Percentiles rank a stretch among this genome's conserved stretches.
Conservation (phyloP, 2,797 vertebrate genomes). For the Sylvilagus floridanus region DNA sequence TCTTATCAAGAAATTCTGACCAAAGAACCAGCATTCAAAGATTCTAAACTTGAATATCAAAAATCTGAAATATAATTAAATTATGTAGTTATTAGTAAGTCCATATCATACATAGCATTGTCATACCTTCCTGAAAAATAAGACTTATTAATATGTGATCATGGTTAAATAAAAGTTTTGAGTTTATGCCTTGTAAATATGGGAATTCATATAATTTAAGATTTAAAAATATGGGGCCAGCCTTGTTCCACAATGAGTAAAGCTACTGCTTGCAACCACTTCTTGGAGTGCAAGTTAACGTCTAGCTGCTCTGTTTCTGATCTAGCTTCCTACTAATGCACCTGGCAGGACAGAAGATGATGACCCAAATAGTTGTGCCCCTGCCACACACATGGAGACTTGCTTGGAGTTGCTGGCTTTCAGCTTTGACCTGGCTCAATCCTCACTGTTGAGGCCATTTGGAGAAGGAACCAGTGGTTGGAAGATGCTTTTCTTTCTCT, state of each 20-base stretch:
- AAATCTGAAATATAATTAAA: slow-evolving; percentile 45
- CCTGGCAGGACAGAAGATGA: too few species aligned
- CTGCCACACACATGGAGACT: too few species aligned
- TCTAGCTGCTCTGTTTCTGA: not conserved
- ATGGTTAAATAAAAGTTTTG: not conserved
- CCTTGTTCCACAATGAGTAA: too few species aligned
- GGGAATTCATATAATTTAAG: not conserved
- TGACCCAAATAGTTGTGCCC: too few species aligned
- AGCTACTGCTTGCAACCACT: too few species aligned
- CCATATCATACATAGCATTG: not conserved
- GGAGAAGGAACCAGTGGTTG: too few species aligned
- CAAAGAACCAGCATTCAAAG: not conserved
- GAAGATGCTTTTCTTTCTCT: too few species aligned
- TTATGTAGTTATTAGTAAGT: not conserved
- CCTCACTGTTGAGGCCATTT: too few species aligned
- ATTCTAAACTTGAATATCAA: not conserved
- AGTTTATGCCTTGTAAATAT: not conserved
- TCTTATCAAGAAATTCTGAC: not conserved
- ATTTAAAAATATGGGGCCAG: not conserved
- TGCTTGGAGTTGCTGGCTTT: too few species aligned
- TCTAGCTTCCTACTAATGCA: too few species aligned
- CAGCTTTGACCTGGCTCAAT: too few species aligned
- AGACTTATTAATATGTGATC: not conserved
- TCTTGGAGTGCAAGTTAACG: not conserved
- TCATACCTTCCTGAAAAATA: slow-evolving; percentile 5